Base-by-base conservation (phyloP, 2,888 invertebrate species). In the Drosophila maculinotata region DNA sequence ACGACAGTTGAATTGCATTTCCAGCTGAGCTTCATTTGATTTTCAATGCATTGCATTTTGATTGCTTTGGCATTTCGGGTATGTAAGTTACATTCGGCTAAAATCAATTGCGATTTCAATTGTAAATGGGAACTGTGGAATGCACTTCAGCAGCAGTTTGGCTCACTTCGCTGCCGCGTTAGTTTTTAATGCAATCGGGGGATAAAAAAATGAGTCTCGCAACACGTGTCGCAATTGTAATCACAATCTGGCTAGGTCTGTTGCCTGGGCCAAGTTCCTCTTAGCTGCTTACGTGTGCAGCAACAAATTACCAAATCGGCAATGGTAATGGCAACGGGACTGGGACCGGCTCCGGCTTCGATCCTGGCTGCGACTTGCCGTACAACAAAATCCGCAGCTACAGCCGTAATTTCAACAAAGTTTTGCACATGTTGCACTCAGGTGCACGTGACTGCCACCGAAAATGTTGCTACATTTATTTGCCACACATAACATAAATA, bases 31-130 rank as follows among this genome's bases (percentile, higher is more conserved):
- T 49, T 20, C 59, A 69, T 76, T 79, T 73, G 70, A 66, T 67
- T 79, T 76, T 64, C 44, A 54, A 81, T 81, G 63, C 72, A 72
- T 70, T 66, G 69, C 65, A 71, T 65, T 72, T 68, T 60, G 60
- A 62, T 68, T 54, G 44, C 69, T 35, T 10, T 42, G 39, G n/a
- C 8, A 26, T 30, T 39, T 51, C 10, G 20, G 26, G 23, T 28
- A 31, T 42, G n/a, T 7, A 31, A 35, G 39, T 30, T 41, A 9
- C 48, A 36, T 51, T 62, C 17, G n/a, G n/a, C 31, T 10, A 9
- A 52, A 65, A 38, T 65, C 45, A 54, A 69, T 52, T 33, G 33
- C 28, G 31, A 30, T 23, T 30, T 35, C 38, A 68, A 57, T 48
- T 45, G 42, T 48, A 48, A 28, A 44, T 36, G 45, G 12, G 7